phyloP scores from a whole-genome alignment of 2,888 invertebrate genomes.

The Portevinia maculata region DNA sequence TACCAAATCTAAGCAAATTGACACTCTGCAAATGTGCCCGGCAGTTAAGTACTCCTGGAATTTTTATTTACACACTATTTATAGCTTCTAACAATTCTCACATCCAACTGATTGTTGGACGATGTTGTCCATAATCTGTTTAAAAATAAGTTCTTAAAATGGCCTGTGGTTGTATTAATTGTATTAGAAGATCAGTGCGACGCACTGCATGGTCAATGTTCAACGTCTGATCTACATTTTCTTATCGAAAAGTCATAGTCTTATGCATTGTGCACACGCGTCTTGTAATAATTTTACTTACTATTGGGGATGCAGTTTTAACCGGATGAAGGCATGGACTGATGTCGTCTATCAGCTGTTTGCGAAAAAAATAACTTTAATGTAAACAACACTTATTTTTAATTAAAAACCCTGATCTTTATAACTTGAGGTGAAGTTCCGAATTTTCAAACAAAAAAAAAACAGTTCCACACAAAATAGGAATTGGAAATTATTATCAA shows the following conservation, averaged over 20 bases:
- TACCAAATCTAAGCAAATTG: background rate
- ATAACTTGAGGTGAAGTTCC: too few species aligned
- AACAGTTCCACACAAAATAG: too few species aligned
- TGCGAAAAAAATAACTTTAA: too few species aligned
- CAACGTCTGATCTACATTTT: conserved; percentile 32
- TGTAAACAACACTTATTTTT: too few species aligned
- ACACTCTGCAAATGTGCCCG: background rate
- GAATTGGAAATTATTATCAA: too few species aligned
- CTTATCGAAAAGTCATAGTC: conserved; percentile 20
- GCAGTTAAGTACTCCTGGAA: background rate
- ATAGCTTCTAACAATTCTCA: background rate
- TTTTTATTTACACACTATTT: background rate
- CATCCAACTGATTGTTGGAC: background rate
- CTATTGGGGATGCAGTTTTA: too few species aligned
- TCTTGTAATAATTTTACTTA: too few species aligned
- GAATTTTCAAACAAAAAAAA: too few species aligned
- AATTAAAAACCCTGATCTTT: too few species aligned
- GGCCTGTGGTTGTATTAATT: background rate
- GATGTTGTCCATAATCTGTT: background rate
- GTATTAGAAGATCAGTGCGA: background rate
- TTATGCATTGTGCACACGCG: too few species aligned
- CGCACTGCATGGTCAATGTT: conserved; percentile 40
- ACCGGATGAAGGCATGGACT: too few species aligned
- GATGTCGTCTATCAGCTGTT: too few species aligned
- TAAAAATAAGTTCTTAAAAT: background rate